phyloP scores from a whole-genome alignment of 2,888 invertebrate genomes.

The Capitulum mitella region DNA sequence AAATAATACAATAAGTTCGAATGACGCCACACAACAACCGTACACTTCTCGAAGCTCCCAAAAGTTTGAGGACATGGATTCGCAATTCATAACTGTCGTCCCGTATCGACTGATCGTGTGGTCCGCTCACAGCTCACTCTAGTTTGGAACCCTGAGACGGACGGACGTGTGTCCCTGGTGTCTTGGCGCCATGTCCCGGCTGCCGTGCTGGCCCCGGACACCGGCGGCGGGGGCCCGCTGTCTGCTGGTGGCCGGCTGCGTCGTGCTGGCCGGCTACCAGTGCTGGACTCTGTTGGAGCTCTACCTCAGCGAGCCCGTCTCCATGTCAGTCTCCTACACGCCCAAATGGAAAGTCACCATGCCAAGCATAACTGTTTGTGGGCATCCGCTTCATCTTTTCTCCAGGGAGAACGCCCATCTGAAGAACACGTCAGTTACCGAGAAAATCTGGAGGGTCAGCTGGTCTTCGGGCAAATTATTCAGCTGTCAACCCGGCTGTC shows the following conservation, averaged over 20 bases:
- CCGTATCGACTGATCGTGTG: too few relatives aligned
- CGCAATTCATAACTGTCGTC: too few relatives aligned
- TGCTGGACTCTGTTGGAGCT: neutral
- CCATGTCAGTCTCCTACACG: neutral
- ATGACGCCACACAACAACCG: too few relatives aligned
- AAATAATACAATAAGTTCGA: too few relatives aligned
- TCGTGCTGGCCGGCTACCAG: neutral
- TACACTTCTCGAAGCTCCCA: too few relatives aligned
- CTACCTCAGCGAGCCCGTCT: conserved; percentile 1
- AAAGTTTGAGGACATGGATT: too few relatives aligned
- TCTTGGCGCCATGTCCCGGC: too few relatives aligned
- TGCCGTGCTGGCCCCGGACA: neutral
- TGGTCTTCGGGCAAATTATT: neutral
- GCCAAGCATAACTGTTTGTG: neutral
- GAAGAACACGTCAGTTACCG: neutral
- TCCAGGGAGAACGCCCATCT: neutral
- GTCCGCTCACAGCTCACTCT: too few relatives aligned
- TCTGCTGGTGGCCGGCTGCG: neutral
- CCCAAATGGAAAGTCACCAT: neutral
- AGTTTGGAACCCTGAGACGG: too few relatives aligned
- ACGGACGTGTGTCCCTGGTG: too few relatives aligned
- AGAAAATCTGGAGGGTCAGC: neutral
- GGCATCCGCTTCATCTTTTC: neutral
- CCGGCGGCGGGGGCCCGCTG: neutral
- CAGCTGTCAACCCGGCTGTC: neutral